Conservation (phyloP, 2,888 invertebrate species). For the Temnothorax ravouxi region DNA sequence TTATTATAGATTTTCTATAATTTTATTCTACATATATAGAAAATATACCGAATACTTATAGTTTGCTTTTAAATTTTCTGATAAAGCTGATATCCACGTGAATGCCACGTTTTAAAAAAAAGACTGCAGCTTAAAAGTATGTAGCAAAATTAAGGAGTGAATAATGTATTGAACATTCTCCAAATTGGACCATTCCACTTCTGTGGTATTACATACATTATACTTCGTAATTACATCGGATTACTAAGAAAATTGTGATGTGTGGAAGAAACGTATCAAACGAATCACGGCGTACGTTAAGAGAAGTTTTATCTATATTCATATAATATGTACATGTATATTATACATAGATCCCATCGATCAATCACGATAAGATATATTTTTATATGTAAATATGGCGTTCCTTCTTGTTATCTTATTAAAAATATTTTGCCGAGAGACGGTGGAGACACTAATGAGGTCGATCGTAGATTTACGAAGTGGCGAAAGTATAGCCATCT, state of each 20-base stretch:
- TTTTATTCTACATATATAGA: neutral
- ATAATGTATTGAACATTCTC: conserved; percentile 23
- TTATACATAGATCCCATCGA: conserved; percentile 76
- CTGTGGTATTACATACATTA: conserved; percentile 18
- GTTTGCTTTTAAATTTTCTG: neutral
- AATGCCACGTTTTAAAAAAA: neutral
- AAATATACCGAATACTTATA: neutral
- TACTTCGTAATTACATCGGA: conserved; percentile 28
- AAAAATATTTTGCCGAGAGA: conserved; percentile 66
- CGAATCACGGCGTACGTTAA: conserved; percentile 61
- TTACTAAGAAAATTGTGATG: conserved; percentile 74
- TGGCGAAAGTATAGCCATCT: neutral
- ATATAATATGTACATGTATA: conserved; percentile 66
- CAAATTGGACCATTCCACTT: conserved; percentile 53
- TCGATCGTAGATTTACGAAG: conserved; percentile 46
- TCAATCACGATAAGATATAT: conserved; percentile 83
- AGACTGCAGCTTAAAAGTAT: conserved; percentile 19
- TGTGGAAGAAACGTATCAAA: conserved; percentile 81
- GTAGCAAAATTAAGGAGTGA: neutral
- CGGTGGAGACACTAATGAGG: conserved; percentile 44
- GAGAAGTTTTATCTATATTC: conserved; percentile 79
- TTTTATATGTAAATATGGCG: conserved; percentile 85
- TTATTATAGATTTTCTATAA: conserved; percentile 3
- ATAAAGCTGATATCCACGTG: neutral
- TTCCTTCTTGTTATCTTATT: conserved; percentile 84